Conservation (phyloP, 2,888 invertebrate species). For the Criorhina ranunculi region DNA sequence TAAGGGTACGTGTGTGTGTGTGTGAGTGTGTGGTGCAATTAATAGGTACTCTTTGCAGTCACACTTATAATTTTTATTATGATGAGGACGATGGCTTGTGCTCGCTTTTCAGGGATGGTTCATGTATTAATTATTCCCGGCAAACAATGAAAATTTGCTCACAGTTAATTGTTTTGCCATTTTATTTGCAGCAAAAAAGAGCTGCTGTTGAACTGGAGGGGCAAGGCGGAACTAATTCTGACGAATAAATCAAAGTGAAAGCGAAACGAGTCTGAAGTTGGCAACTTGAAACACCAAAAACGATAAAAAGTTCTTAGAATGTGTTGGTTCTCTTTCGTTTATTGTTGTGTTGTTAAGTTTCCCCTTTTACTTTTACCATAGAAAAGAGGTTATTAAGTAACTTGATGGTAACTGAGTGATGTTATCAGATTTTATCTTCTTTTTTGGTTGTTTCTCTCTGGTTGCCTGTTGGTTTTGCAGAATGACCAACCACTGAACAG, state of each 20-base stretch:
- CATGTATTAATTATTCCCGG: constrained; percentile 57
- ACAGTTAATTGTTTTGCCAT: constrained; percentile 39
- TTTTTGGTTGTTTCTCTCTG: background rate
- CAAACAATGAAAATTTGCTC: constrained; percentile 40
- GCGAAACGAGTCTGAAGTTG: constrained; percentile 41
- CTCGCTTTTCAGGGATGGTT: constrained; percentile 18
- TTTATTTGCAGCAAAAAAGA: constrained; percentile 18
- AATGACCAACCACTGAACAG: background rate
- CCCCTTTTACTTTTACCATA: constrained; percentile 13
- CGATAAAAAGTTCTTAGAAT: constrained; percentile 25
- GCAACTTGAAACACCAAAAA: background rate
- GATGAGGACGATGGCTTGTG: constrained; percentile 24
- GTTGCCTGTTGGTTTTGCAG: background rate
- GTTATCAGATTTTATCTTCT: background rate
- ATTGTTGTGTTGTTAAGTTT: constrained; percentile 15
- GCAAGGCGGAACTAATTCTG: constrained; percentile 8
- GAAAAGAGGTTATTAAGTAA: constrained; percentile 12
- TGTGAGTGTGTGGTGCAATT: constrained; percentile 21
- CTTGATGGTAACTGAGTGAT: background rate
- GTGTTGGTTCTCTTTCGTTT: constrained; percentile 15
- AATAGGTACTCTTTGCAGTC: constrained; percentile 5
- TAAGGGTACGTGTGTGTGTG: constrained; percentile 13
- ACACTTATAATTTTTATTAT: constrained; percentile 24
- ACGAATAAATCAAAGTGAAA: constrained; percentile 62
- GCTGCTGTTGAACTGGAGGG: constrained; percentile 23